Evolutionary conservation across 1,140 invertebrate genomes (phyloP).

Genomic region (Apis mellifera): Amel_HAv3.1 CM009941.2:1914501-1915000

Average conservation of each 20-base stretch:
- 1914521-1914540: no score
- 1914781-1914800: slow-evolving; percentile 65
- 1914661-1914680: slow-evolving; percentile 43
- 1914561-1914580: no score
- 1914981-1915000: background rate
- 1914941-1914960: slow-evolving; percentile 19
- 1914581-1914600: no score
- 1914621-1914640: no score
- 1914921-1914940: slow-evolving; percentile 33
- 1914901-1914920: slow-evolving; percentile 15
- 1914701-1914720: slow-evolving; percentile 61
- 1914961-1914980: slow-evolving; percentile 6
- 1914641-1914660: background rate
- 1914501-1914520: no score
- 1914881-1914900: slow-evolving; percentile 46
- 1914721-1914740: slow-evolving; percentile 75
- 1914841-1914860: background rate
- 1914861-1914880: slow-evolving; percentile 41
- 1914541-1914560: no score
- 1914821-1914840: slow-evolving; percentile 34
- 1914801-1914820: slow-evolving; percentile 42
- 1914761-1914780: slow-evolving; percentile 62
- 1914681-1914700: slow-evolving; percentile 9
- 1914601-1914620: no score
- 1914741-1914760: slow-evolving; percentile 63